Evolutionary conservation across 2,113 vertebrate genomes (phyloP).

Genomic region (Cisticola juncidis): DNA sequence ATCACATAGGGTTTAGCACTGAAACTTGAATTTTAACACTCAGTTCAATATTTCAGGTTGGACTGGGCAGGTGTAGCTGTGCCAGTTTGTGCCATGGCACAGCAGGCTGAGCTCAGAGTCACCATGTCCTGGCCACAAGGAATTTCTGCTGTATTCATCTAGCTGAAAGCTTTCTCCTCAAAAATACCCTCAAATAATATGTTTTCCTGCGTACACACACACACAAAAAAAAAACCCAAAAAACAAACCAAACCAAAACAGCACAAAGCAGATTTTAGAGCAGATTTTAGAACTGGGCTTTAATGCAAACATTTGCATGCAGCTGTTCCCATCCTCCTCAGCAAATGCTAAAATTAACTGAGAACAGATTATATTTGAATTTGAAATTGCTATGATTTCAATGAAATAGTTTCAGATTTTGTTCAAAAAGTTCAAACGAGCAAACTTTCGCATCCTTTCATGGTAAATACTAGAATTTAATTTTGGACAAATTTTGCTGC

Average conservation of each 20-base stretch:
- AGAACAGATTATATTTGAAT: not conserved
- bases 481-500: not conserved
- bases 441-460: not conserved
- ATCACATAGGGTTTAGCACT: rapidly evolving
- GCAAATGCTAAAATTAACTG: not conserved
- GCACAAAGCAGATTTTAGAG: not conserved
- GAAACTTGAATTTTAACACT: not conserved
- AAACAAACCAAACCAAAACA: not conserved
- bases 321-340: not conserved
- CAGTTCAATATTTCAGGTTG: rapidly evolving
- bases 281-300: not conserved
- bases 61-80: not conserved
- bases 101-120: not conserved
- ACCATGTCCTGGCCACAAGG: not conserved
- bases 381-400: not conserved
- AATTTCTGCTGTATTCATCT: not conserved
- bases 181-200: not conserved
- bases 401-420: not conserved
- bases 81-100: not conserved
- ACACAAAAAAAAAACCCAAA: not conserved
- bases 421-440: not conserved
- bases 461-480: not conserved
- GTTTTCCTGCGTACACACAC: not conserved
- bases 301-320: not conserved
- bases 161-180: not conserved